Base-by-base conservation (phyloP, 2,888 invertebrate genomes). In the Mamestra brassicae region DNA sequence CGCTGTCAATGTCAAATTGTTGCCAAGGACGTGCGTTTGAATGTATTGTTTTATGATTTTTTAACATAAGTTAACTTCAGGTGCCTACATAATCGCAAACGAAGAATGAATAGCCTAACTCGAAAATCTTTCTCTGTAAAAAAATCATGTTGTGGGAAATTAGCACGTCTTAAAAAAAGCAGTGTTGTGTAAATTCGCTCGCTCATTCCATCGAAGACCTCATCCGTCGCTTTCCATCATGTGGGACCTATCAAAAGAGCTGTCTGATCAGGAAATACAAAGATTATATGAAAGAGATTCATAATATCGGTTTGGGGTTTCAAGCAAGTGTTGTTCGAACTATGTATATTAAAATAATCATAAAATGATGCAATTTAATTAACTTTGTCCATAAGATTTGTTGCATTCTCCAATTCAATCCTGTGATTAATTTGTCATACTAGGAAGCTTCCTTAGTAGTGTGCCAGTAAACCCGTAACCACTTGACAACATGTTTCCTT, bases 351-450 rank as follows among this genome's bases (percentile, higher is more conserved):
- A 34, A 66, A 36, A n/a, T 66, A 66, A 34, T 38, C 36, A n/a
- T 42, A 61, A 55, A 61, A 7, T n/a, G 3, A 62, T 55, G 17
- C 1, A 11, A 8, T 34, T 74, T 34, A 42, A 11, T n/a, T 62
- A 5, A 42, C 42, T 57, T 63, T 52, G 17, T 45, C 47, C 4
- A 7, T 71, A 17, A 65, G 17, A 54, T 60, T 76, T 60, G 15
- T 66, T 60, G 38, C 42, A 54, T 66, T 26, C 4, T 15, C 1
- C 26, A 13, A 34, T 58, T 55, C 4, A 6, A 54, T n/a, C 54
- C n/a, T n/a, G 10, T 54, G 17, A 54, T 54, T 54, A 2, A 34
- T 4, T 57, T 57, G 26, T 34, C 4, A 34, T 57, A 34, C 10
- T 57, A 4, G 4, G 26, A 26, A 34, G 13, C 55, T 55, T 55